phyloP scores from a whole-genome alignment of 2,797 vertebrate species.

The Syngnathus acus region DNA sequence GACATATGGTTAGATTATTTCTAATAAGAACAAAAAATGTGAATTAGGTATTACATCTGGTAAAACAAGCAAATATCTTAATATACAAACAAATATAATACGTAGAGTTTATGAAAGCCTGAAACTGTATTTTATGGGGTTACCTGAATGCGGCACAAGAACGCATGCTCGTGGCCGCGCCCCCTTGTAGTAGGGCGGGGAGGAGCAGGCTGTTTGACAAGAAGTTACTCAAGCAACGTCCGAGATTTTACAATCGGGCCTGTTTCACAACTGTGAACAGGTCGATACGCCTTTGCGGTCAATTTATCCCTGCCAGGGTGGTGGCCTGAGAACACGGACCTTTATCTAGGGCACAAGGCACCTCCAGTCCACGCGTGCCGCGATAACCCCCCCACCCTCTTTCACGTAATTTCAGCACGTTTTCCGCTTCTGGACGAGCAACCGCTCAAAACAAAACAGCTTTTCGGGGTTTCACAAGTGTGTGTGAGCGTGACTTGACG shows the following conservation, averaged over 20 bases:
- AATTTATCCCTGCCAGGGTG: background rate
- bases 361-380: background rate
- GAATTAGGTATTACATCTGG: too few species aligned
- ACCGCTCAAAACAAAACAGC: background rate
- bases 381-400: background rate
- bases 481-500: background rate
- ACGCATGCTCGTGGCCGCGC: conserved; percentile 35
- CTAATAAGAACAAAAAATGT: too few species aligned
- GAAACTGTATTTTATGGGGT: background rate
- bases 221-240: conserved; percentile 71
- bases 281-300: background rate
- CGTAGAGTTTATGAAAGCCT: too few species aligned
- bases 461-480: background rate
- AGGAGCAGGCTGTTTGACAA: conserved; percentile 31
- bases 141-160: conserved; percentile 16
- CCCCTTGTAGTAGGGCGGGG: conserved; percentile 60
- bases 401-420: background rate
- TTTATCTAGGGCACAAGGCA: background rate
- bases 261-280: conserved; percentile 29
- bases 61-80: too few species aligned
- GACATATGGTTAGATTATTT: too few species aligned
- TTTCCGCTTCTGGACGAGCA: background rate
- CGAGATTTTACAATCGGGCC: conserved; percentile 36
- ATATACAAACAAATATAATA: too few species aligned
- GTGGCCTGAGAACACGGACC: background rate